Percentiles rank a stretch among this genome's conserved stretches.
These are phyloP conservation scores for Conus betulinus DNA, from an alignment of 1,140 invertebrate genomes.

Conservation along the genomic window DNA sequence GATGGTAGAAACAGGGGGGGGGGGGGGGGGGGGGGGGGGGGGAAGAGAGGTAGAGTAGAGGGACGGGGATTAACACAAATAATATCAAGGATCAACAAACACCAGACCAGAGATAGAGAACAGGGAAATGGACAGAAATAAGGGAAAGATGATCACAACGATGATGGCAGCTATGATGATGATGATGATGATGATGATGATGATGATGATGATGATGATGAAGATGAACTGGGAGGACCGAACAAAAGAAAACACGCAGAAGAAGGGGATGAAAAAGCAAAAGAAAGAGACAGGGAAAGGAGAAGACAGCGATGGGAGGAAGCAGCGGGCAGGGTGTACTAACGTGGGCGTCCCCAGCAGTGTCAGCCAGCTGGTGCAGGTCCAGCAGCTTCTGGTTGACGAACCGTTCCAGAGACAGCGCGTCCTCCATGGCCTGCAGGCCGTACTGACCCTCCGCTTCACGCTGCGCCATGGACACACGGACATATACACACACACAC, in stretches of 20 bases:
- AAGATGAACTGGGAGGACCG: too few species aligned
- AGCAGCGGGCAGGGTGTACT: slow-evolving; percentile 17
- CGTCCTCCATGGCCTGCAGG: slow-evolving; percentile 83
- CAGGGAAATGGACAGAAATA: too few species aligned
- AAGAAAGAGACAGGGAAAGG: slow-evolving; percentile 77
- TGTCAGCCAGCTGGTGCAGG: slow-evolving; percentile 79
- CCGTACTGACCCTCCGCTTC: slow-evolving; percentile 79
- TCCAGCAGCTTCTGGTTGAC: slow-evolving; percentile 88
- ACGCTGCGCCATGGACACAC: not conserved
- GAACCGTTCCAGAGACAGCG: slow-evolving; percentile 85
- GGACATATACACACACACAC: not conserved
- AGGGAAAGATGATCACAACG: too few species aligned
- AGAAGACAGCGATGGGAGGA: not conserved
- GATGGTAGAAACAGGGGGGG: not conserved
- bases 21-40: too few species aligned
- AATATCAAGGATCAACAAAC: too few species aligned
- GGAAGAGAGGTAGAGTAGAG: not conserved
- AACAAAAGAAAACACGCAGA: not conserved
- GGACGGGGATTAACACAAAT: not conserved
- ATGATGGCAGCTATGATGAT: too few species aligned
- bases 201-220: too few species aligned
- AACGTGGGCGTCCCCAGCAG: slow-evolving; percentile 82
- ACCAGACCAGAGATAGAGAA: too few species aligned
- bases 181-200: too few species aligned
- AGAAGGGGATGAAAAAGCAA: not conserved